Base-by-base conservation (phyloP, 1,140 invertebrate genomes). In the Apis florea region DNA sequence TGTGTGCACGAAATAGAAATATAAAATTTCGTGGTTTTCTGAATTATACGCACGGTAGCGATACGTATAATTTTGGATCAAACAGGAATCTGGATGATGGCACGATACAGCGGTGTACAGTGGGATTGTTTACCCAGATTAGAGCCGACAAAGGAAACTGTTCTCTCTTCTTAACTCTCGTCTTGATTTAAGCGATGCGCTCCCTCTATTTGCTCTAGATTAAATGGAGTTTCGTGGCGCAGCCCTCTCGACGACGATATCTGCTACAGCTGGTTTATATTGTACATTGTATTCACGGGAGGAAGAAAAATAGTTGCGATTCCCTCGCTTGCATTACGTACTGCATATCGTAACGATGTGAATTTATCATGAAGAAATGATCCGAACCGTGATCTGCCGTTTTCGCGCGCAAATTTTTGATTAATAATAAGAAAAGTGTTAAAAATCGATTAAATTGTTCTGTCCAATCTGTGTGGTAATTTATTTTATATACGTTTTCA, bases 121-220 rank as follows among this genome's bases (percentile, higher is more conserved):
- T 78, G 82, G 85, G 31, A 40, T 82, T 90, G 88, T 89, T 91
- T 90, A 85, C 77, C 72, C 63, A 89, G 91, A 92, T 91, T 92
- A 91, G 80, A 79, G 63, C 91, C 91, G 91, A 91, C 91, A 93
- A 92, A 92, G 89, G 76, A 63, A n/a, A 69, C 84, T 83, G 82
- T 90, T 89, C 79, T 89, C 79, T 85, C 80, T 85, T 85, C 79
- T 86, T 85, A 69, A 75, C 68, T 71, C 78, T 83, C 6, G 79
- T 56, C 86, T 87, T 87, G 88, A 91, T 89, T 89, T 86, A 89
- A 91, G 83, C 84, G 85, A 82, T 64, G 83, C 89, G 85, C 73
- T 82, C 76, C 74, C 31, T 40, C 82, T 92, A 91, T 92, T 92
- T 91, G 89, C 89, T 85, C 79, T 84, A 90, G 89, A 92, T 91